These are phyloP conservation scores for Metacarcinus magister DNA, from an alignment of 2,888 invertebrate species.

Conservation along the genomic window DNA sequence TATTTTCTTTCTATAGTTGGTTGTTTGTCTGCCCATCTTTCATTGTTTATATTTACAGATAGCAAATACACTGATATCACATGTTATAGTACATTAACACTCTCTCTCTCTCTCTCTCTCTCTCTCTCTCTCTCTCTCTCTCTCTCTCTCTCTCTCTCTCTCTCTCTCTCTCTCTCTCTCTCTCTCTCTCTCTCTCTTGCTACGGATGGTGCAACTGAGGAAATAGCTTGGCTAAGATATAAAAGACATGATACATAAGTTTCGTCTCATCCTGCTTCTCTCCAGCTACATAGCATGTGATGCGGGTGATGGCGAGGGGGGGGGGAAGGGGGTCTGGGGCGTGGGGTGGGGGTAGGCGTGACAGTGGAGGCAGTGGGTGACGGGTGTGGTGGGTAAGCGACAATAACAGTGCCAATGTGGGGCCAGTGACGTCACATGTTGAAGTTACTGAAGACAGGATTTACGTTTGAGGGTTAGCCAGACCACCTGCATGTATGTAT, in stretches of 20 bases:
- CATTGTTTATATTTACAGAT: neutral
- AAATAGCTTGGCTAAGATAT: neutral
- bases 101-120: neutral
- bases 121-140: neutral
- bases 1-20: neutral
- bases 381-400: neutral
- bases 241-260: neutral
- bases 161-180: neutral
- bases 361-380: neutral
- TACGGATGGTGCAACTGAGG: neutral
- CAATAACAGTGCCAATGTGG: neutral
- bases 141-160: neutral
- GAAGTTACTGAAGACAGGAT: neutral
- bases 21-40: neutral
- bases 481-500: neutral
- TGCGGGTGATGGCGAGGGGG: neutral
- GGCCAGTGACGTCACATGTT: neutral
- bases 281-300: neutral
- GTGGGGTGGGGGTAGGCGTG: neutral
- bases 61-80: neutral
- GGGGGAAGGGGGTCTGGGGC: neutral
- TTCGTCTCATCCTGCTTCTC: neutral
- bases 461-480: neutral
- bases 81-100: neutral
- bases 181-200: conserved; percentile 17